These are phyloP conservation scores for Cerastis leucographa DNA, from an alignment of 2,888 invertebrate species.

Conservation along the genomic window DNA sequence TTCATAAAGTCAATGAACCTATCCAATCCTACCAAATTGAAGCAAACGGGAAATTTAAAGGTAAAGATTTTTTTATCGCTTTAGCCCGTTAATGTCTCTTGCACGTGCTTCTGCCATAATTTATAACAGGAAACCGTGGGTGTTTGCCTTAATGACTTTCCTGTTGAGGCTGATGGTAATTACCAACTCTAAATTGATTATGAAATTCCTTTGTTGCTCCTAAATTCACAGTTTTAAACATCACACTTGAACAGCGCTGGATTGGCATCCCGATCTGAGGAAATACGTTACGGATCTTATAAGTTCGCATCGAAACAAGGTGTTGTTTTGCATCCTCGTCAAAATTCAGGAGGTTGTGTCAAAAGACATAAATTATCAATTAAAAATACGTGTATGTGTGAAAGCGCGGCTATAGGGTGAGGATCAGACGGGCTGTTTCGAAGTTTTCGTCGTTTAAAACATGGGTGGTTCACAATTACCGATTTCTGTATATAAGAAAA, in stretches of 20 bases:
- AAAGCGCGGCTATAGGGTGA: no score
- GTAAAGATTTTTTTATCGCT: background rate
- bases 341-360: no score
- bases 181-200: background rate
- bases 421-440: no score
- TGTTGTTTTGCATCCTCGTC: no score
- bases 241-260: background rate
- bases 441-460: no score
- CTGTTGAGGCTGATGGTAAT: background rate
- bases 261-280: background rate
- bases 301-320: no score
- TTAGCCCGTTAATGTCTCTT: conserved; percentile 7
- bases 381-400: no score
- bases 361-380: no score
- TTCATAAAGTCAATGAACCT: background rate
- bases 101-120: conserved; percentile 37
- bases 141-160: conserved; percentile 26
- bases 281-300: background rate
- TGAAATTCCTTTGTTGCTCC: background rate
- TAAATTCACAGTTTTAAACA: background rate
- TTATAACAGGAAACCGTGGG: conserved; percentile 4
- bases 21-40: background rate
- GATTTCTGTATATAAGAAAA: no score
- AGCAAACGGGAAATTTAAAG: background rate
- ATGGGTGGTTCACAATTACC: no score